These are phyloP conservation scores for Epizoanthus ramosus DNA, from an alignment of 92 coral and sea anemone genomes.

Conservation along the genomic window DNA sequence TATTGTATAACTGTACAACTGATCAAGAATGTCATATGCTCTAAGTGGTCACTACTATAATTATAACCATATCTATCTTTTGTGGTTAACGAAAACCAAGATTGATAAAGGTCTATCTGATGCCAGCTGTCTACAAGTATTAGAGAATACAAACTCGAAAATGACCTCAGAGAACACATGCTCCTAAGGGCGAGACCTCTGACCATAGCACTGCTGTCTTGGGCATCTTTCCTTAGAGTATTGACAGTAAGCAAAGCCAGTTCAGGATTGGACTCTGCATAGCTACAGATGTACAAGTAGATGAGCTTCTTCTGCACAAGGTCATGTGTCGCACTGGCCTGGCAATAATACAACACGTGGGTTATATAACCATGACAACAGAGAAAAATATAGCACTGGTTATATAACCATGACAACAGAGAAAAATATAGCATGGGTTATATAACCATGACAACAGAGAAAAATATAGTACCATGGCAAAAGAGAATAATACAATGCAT, in stretches of 20 bases:
- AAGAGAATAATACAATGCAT: too few relatives aligned
- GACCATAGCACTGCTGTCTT: conserved; percentile 93
- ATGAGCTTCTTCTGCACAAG: conserved; percentile 95
- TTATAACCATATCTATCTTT: too few relatives aligned
- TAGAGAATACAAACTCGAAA: too few relatives aligned
- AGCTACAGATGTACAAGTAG: conserved; percentile 88
- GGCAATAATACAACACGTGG: not conserved
- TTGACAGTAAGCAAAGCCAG: conserved; percentile 91
- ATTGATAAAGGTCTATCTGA: too few relatives aligned
- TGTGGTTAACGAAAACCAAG: not conserved
- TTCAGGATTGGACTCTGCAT: conserved; percentile 88
- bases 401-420: too few relatives aligned
- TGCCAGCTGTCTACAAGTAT: too few relatives aligned
- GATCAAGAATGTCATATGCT: not conserved
- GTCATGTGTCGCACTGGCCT: conserved; percentile 97
- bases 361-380: too few relatives aligned
- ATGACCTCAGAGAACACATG: conserved; percentile 93
- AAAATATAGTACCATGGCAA: too few relatives aligned
- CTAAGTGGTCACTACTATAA: not conserved
- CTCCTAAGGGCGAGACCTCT: conserved; percentile 97
- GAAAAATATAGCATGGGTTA: too few relatives aligned
- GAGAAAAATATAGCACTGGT: too few relatives aligned
- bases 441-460: too few relatives aligned
- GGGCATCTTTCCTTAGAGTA: conserved; percentile 85
- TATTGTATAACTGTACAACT: not conserved